Conservation (phyloP, 53 echinoderm and acorn worm genomes). For the Astropecten irregularis region DNA sequence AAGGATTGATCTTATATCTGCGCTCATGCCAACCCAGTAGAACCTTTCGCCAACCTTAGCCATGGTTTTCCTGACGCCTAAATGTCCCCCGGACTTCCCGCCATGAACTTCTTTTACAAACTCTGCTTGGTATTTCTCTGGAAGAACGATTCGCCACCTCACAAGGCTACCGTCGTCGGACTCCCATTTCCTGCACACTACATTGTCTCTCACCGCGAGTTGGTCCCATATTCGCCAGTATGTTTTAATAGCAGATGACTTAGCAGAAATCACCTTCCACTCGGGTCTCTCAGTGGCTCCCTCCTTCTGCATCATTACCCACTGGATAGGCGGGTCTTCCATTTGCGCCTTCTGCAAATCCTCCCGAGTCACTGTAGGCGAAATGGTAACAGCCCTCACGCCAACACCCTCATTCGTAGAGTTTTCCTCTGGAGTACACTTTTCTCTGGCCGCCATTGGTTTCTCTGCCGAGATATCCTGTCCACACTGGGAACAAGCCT, state of each 20-base stretch:
- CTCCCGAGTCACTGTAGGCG: neutral
- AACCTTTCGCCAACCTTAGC: conserved; percentile 42
- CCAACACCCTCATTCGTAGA: neutral
- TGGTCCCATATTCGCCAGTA: conserved; percentile 14
- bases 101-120: conserved; percentile 58
- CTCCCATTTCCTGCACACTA: conserved; percentile 42
- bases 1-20: conserved; percentile 46
- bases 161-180: conserved; percentile 2
- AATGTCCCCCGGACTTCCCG: conserved; percentile 37
- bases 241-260: neutral
- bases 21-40: conserved; percentile 63
- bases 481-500: neutral
- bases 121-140: neutral
- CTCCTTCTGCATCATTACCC: neutral
- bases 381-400: neutral
- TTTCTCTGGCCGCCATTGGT: neutral
- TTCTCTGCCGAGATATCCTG: neutral
- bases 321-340: neutral
- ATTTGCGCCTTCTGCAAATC: neutral
- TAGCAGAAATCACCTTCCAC: neutral
- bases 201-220: neutral
- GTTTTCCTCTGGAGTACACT: neutral
- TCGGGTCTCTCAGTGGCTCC: neutral
- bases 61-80: conserved; percentile 66
- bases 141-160: conserved; percentile 32